Evolutionary conservation across 2,888 invertebrate species (phyloP).

Genomic region (Villa cingulata): DNA sequence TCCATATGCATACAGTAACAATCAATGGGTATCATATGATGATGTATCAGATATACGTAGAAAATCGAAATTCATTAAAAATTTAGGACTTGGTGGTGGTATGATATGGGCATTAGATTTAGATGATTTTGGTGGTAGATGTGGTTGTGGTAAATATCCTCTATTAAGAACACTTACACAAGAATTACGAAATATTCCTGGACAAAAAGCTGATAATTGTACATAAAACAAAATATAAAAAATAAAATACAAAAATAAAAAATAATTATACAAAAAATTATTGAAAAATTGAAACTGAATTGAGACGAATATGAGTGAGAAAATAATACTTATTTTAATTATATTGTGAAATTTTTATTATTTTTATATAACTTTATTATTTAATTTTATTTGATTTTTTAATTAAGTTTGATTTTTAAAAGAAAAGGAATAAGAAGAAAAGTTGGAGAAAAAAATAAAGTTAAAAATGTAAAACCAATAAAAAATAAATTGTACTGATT

Average conservation of each 20-base stretch:
- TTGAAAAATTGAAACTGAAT: no score
- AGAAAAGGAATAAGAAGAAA: no score
- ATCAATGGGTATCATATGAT: constrained; percentile 71
- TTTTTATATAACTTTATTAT: no score
- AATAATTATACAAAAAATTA: no score
- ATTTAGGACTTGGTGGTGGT: constrained; percentile 51
- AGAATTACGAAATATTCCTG: constrained; percentile 39
- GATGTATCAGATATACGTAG: constrained; percentile 49
- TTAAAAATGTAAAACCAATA: no score
- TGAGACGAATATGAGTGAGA: no score
- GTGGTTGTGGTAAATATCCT: constrained; percentile 55
- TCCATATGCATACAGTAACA: constrained; percentile 54
- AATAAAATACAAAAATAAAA: neutral
- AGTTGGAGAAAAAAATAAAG: no score
- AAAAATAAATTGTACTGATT: no score
- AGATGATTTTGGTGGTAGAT: constrained; percentile 57
- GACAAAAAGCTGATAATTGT: constrained; percentile 36
- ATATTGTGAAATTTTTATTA: no score
- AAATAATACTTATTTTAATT: no score
- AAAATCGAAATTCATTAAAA: constrained; percentile 46
- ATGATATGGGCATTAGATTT: constrained; percentile 69
- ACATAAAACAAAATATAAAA: constrained; percentile 25
- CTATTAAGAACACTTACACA: constrained; percentile 50
- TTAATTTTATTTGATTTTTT: no score
- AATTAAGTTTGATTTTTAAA: no score